Base-by-base conservation (phyloP, 2,888 invertebrate species). In the Caenorhabditis sp. region DNA sequence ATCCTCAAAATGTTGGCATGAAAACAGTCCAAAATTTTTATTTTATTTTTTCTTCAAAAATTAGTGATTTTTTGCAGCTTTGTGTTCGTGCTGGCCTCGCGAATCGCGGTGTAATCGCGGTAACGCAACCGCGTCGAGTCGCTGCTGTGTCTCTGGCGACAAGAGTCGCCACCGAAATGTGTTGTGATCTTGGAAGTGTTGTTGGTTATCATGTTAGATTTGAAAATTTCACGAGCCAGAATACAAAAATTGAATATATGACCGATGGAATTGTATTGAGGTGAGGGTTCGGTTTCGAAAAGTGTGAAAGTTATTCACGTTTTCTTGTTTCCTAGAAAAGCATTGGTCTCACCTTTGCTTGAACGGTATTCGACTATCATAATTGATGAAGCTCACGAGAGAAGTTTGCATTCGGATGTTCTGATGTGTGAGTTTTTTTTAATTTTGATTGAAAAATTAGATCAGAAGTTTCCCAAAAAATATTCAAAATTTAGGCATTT, bases 91-190 rank as follows among this genome's bases (percentile, higher is more conserved):
- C 74, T 14, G 77, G 81, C 79, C 5, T 88, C 60, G 89, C 91
- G n/a, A 92, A 92, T 61, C 93, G 92, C 61, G 90, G 80, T 10
- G 19, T 62, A 27, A 92, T 97, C 62, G 95, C 93, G 51, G 92
- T 99, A 73, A 95, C 96, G 1, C 94, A 97, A 88, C 97, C 97
- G 0, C 90, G 97, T 14, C 91, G 95, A 66, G 92, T 95, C 0
- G 95, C 96, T 0, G 95, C 95, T 0, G 92, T 94, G 53, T 92
- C 94, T 14, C 68, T 88, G 26, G 87, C 87, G 14, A 67, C 66
- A 21, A 59, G 86, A 19, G 87, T 87, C 6, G 81, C 87, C 8
- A 59, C 75, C 10, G 86, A 87, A 70, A 69, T 77, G 69, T 66
- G 69, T 1, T 58, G 65, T 1, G 54, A 75, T 0, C 21, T 85